Evolutionary conservation across 1,140 invertebrate genomes (phyloP).

Genomic region (Cepaea nemoralis): DNA sequence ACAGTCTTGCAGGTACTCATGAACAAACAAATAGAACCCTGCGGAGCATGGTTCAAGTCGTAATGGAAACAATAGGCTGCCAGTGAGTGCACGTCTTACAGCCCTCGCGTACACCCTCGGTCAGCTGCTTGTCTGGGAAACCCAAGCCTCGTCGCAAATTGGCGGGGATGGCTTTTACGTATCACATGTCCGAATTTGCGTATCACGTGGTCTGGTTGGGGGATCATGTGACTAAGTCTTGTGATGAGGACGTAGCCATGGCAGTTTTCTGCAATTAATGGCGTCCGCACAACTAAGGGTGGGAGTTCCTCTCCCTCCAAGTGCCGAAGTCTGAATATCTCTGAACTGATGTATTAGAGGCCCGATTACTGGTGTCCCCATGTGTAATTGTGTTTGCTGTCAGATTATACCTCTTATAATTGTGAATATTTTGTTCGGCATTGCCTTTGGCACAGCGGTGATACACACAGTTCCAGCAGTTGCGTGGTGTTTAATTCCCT

Average conservation of each 20-base stretch:
- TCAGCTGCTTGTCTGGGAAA: background rate
- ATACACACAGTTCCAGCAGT: no score
- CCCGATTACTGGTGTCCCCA: no score
- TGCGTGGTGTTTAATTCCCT: no score
- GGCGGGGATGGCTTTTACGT: background rate
- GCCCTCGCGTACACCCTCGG: background rate
- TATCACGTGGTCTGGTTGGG: background rate
- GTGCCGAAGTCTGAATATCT: no score
- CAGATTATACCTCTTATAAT: no score
- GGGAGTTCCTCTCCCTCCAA: no score
- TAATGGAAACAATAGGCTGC: background rate
- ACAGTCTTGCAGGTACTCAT: background rate
- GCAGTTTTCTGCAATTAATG: background rate
- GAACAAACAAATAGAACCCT: background rate
- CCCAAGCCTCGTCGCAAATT: background rate
- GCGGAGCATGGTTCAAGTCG: background rate
- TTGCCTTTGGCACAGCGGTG: no score
- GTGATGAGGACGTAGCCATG: background rate
- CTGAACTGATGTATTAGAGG: no score
- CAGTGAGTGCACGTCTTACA: background rate
- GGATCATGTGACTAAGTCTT: background rate
- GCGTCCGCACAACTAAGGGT: no score
- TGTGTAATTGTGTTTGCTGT: no score
- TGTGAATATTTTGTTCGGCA: no score
- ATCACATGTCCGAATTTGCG: constrained; percentile 4